Percentiles rank a stretch among this genome's conserved stretches.
Conservation (phyloP, 2,113 vertebrate genomes). For the Xerus inauris region DNA sequence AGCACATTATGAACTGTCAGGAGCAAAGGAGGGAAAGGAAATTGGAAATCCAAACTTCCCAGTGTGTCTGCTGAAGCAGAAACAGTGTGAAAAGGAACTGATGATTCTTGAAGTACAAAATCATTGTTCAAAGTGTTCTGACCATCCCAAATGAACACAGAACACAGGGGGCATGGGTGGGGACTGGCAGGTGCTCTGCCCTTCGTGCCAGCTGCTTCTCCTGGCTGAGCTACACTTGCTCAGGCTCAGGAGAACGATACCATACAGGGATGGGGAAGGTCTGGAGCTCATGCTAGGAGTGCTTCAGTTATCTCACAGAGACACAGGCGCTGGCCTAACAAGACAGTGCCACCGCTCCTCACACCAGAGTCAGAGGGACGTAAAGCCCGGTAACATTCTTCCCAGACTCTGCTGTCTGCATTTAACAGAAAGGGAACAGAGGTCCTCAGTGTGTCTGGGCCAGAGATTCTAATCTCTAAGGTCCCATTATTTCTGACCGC, state of each 20-base stretch:
- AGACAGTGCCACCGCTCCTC: not conserved
- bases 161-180: not conserved
- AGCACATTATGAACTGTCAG: not conserved
- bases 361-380: accelerated
- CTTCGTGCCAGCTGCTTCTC: not conserved
- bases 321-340: accelerated
- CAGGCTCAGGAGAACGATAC: not conserved
- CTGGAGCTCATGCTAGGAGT: accelerated
- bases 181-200: not conserved
- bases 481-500: not conserved
- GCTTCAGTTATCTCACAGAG: accelerated
- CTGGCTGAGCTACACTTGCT: not conserved
- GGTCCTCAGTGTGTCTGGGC: not conserved
- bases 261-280: accelerated
- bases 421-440: not conserved
- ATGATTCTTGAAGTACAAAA: not conserved
- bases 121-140: not conserved
- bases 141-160: not conserved
- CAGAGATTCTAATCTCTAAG: not conserved
- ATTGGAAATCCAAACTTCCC: not conserved
- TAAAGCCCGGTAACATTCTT: not conserved
- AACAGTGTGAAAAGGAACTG: not conserved
- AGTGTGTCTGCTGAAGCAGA: not conserved
- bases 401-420: not conserved
- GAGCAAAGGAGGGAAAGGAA: not conserved